These are phyloP conservation scores for Thecocarcelia acutangulata DNA, from an alignment of 2,888 invertebrate genomes.

Conservation along the genomic window DNA sequence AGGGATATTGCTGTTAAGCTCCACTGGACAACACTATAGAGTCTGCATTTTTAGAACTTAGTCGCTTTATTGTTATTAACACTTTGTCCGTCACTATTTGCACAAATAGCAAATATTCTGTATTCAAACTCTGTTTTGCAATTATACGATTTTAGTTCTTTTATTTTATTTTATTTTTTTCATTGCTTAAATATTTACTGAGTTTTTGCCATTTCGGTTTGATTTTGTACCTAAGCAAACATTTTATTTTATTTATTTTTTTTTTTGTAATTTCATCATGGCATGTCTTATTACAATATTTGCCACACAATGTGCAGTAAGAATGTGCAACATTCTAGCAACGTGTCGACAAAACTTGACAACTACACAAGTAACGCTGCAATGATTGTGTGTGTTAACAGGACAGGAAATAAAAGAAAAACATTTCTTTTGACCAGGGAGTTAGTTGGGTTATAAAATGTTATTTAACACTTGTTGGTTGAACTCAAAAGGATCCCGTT, in stretches of 20 bases:
- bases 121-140: neutral
- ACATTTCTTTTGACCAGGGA: constrained; percentile 23
- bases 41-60: neutral
- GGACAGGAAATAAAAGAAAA: constrained; percentile 1
- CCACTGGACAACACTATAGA: constrained; percentile 13
- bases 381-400: constrained; percentile 3
- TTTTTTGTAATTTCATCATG: neutral
- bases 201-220: constrained; percentile 7
- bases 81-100: neutral
- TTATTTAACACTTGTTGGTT: constrained; percentile 53
- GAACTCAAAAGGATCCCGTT: constrained; percentile 28
- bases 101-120: neutral
- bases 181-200: constrained; percentile 17
- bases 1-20: neutral
- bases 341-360: constrained; percentile 47
- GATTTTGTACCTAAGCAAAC: constrained; percentile 25
- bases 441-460: constrained; percentile 39
- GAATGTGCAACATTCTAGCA: constrained; percentile 25
- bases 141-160: neutral
- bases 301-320: neutral
- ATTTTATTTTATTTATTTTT: no score
- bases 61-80: neutral
- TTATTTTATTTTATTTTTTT: neutral
- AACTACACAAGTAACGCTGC: constrained; percentile 16
- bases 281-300: neutral